Evolutionary conservation across 2,797 vertebrate species (phyloP).

Genomic region (Enteromius radiatus): DNA sequence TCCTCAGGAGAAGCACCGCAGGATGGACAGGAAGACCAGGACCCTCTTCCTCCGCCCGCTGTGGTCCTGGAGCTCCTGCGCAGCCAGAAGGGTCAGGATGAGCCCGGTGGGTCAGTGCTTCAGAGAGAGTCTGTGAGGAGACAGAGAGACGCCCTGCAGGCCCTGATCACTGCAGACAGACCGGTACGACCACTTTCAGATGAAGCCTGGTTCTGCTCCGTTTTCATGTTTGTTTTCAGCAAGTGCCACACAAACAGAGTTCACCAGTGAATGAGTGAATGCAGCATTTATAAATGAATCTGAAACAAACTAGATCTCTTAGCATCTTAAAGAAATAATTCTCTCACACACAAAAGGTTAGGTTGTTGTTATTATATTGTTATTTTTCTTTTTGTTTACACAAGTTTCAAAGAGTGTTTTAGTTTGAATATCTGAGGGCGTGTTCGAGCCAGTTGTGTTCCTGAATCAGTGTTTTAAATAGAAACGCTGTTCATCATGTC

Average conservation of each 20-base stretch:
- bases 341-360: not conserved
- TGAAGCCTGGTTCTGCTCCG: too few relatives aligned
- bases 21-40: not conserved
- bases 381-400: too few relatives aligned
- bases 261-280: not conserved
- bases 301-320: not conserved
- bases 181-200: constrained; percentile 67
- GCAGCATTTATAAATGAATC: not conserved
- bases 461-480: not conserved
- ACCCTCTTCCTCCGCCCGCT: constrained; percentile 26
- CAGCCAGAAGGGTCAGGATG: not conserved
- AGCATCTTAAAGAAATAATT: not conserved
- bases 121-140: constrained; percentile 55
- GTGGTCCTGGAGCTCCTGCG: constrained; percentile 52
- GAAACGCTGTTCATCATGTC: accelerated
- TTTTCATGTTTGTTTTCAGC: not conserved
- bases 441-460: not conserved
- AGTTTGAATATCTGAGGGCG: too few relatives aligned
- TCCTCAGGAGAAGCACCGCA: not conserved
- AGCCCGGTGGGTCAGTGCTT: not conserved
- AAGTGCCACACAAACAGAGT: not conserved
- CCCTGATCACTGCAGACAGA: constrained; percentile 68
- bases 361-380: too few relatives aligned
- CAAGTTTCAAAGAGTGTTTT: not conserved
- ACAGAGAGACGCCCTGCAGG: constrained; percentile 77